These are phyloP conservation scores for Microchirus variegatus DNA, from an alignment of 2,797 vertebrate species.

Conservation along the genomic window DNA sequence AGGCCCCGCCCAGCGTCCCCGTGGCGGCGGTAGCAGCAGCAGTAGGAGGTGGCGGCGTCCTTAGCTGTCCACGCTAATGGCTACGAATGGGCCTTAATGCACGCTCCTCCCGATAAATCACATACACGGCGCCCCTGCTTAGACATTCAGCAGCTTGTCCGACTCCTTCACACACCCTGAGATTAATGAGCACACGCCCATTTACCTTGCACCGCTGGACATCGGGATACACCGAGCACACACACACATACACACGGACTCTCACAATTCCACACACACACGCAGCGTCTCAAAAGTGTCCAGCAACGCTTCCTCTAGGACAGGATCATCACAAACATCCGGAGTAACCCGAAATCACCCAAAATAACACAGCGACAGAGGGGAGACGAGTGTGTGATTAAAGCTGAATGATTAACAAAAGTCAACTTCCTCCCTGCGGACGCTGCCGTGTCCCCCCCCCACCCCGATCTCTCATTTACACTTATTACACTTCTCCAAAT, in stretches of 20 bases:
- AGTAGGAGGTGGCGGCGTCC: constrained; percentile 66
- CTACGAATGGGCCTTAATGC: constrained; percentile 76
- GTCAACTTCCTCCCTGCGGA: constrained; percentile 41
- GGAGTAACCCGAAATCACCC: constrained; percentile 1
- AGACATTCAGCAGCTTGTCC: constrained; percentile 79
- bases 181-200: constrained; percentile 80
- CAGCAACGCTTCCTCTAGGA: neutral
- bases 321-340: constrained; percentile 26
- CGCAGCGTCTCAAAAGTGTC: neutral
- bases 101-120: constrained; percentile 79
- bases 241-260: constrained; percentile 19
- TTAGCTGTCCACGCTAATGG: constrained; percentile 80
- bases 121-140: constrained; percentile 63
- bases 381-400: constrained; percentile 21
- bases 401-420: constrained; percentile 59
- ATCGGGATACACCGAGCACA: constrained; percentile 38
- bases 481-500: constrained; percentile 53
- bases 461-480: too few relatives aligned
- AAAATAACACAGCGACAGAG: constrained; percentile 18
- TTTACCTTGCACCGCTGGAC: constrained; percentile 70
- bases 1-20: constrained; percentile 37
- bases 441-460: constrained; percentile 27
- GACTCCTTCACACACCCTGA: constrained; percentile 61
- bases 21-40: constrained; percentile 33
- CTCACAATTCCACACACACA: too few relatives aligned